phyloP scores from a whole-genome alignment of 2,888 invertebrate species.

The Cephus rjabovi region DNA sequence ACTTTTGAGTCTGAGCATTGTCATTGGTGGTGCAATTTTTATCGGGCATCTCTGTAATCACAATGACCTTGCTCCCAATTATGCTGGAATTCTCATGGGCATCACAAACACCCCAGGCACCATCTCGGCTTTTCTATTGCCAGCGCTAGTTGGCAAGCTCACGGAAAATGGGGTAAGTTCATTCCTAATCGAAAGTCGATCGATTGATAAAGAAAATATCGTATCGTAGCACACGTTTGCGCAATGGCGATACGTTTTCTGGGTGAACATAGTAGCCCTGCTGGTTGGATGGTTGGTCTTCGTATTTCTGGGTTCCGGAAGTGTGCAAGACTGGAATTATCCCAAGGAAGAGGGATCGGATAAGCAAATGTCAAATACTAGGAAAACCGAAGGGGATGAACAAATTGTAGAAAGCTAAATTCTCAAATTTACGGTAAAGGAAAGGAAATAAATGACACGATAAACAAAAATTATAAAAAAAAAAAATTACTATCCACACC shows the following conservation, averaged over 20 bases:
- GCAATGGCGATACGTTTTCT: conserved; percentile 55
- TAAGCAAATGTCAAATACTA: neutral
- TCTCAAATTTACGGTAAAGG: too few species aligned
- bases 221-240: conserved; percentile 51
- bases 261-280: conserved; percentile 50
- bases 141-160: conserved; percentile 53
- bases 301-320: conserved; percentile 51
- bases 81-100: conserved; percentile 62
- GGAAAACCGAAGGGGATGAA: neutral
- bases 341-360: conserved; percentile 22
- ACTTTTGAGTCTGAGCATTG: conserved; percentile 50
- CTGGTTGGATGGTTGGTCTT: conserved; percentile 49
- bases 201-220: neutral
- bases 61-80: conserved; percentile 61
- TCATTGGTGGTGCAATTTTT: conserved; percentile 56
- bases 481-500: too few species aligned
- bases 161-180: conserved; percentile 51
- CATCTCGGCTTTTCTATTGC: conserved; percentile 57
- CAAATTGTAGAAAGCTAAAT: neutral
- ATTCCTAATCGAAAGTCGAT: neutral
- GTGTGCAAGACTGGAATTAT: conserved; percentile 61
- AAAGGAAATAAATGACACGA: too few species aligned
- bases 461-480: too few species aligned
- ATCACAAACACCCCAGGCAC: conserved; percentile 64
- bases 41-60: conserved; percentile 61